Base-by-base conservation (phyloP, 1,140 invertebrate genomes). In the Grapholita molesta region DNA sequence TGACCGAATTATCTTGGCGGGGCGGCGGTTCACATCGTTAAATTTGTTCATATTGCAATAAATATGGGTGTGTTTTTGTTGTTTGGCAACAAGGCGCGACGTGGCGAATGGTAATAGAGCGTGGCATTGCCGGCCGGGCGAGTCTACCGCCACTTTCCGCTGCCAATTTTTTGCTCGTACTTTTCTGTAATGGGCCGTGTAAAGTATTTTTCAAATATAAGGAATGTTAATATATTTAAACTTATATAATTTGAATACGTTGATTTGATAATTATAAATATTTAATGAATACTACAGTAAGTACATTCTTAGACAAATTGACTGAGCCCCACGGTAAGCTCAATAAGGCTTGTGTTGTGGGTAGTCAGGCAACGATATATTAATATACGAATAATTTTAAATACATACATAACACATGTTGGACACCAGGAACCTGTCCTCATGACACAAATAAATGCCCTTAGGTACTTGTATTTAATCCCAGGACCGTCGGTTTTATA, bases 31-130 rank as follows among this genome's bases (percentile, higher is more conserved):
- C 89, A 84, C 89, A 88, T 91, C 89, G 87, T 91, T 82, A 89
- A 88, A 89, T 86, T 82, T 77, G 89, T 79, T 86, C 79, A 78
- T 85, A 84, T 83, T 86, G 84, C 86, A 82, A 89, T 91, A 86
- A 89, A 90, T 84, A 85, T 86, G 84, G 83, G 80, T 66, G 68
- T 70, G 69, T 78, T 74, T 72, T 70, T 68, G 72, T 66, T 88
- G 86, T 90, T 89, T 90, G 86, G 83, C 70, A 89, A 90, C 87
- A 90, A 74, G 72, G 77, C 78, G 70, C 30, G 67, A 80, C 85
- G 81, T 88, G 77, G 72, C 86, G 70, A 84, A 90, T 82, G 70
- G 70, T 83, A 85, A 85, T 86, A 79, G 86, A 81, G 78, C 83
- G 82, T 84, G 83, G 73, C 72, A 83, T 79, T 66, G 79, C 75